Evolutionary conservation across 2,888 invertebrate species (phyloP).

Genomic region (Zygothrica quintamaculata): DNA sequence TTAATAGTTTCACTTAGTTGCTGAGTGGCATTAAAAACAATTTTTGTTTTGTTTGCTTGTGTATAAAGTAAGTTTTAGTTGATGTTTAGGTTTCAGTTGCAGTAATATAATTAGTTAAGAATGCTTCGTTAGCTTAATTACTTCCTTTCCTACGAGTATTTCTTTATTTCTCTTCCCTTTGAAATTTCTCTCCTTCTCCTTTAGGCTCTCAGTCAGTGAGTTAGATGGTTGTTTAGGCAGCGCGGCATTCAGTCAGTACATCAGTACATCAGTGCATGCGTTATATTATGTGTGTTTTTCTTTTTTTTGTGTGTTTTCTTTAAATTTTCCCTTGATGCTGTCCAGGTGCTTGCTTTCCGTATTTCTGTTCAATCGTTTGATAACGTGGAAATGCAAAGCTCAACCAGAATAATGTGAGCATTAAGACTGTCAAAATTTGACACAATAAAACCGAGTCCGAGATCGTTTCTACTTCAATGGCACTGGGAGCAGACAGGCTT

Average conservation of each 20-base stretch:
- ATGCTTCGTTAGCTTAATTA: slow-evolving; percentile 10
- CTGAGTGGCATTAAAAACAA: slow-evolving; percentile 50
- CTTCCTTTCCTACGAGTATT: slow-evolving; percentile 5
- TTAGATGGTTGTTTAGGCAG: slow-evolving; percentile 75
- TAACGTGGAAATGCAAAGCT: slow-evolving; percentile 38
- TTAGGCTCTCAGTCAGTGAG: slow-evolving; percentile 76
- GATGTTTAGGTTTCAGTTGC: slow-evolving; percentile 30
- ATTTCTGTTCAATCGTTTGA: slow-evolving; percentile 24
- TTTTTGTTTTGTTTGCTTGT: slow-evolving; percentile 43
- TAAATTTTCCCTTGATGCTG: not conserved
- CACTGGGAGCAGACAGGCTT: slow-evolving; percentile 17
- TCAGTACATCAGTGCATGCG: slow-evolving; percentile 58
- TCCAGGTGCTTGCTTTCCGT: slow-evolving; percentile 2
- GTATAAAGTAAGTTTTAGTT: slow-evolving; percentile 73
- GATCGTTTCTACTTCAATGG: slow-evolving; percentile 42
- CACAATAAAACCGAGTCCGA: slow-evolving; percentile 42
- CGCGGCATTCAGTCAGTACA: slow-evolving; percentile 78
- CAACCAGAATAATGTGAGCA: slow-evolving; percentile 40
- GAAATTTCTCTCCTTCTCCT: slow-evolving; percentile 23
- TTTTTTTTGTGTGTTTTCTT: slow-evolving; percentile 19
- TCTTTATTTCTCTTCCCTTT: not conserved
- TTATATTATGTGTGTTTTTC: slow-evolving; percentile 26
- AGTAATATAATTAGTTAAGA: slow-evolving; percentile 38
- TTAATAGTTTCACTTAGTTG: slow-evolving; percentile 29
- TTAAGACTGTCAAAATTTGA: slow-evolving; percentile 44